Base-by-base conservation (phyloP, 2,113 vertebrate species). In the Salvelinus sp. region DNA sequence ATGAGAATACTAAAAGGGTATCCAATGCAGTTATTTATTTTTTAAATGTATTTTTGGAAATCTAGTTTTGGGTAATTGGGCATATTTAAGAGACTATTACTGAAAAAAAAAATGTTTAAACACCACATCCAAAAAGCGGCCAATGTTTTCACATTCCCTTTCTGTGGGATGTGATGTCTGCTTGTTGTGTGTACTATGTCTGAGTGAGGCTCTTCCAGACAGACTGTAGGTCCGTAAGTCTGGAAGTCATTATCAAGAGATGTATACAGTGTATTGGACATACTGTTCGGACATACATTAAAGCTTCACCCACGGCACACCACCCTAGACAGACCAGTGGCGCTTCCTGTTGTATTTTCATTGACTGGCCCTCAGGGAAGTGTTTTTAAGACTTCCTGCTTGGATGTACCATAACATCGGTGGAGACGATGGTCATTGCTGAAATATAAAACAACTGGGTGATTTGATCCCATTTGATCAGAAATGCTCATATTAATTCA, bases 211-310 rank as follows among this genome's bases (percentile, higher is more conserved):
- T 18, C 50, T 54, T 54, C 3, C 50, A 54, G 50, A 3, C 12
- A 54, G 18, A 54, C 16, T 16, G 50, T 18, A 4, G 50, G 50
- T 54, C 50, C 2, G 16, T 54, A 67, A 14, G 87, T 90, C 91
- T 92, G 91, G 78, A 86, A 90, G 87, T 89, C 84, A 92, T 92
- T 92, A 92, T 23, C 33, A 67, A 70, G 83, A 80, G 81, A 88
- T 79, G 83, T 90, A 90, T 89, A 88, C 80, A 83, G 81, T 79
- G 84, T 78, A 86, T 84, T 89, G 85, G 86, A 89, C 88, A 82
- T 64, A 70, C 48, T 50, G 48, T 50, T 1, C 1, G 12, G 73
- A 76, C 84, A 82, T 87, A 82, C 87, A 82, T 90, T 88, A 82
- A 86, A 90, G 86, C 75, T 82, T 86, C 82, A 76, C 86, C 89